Evolutionary conservation across 37 sponge, comb jelly and placozoan genomes (phyloP), one percentile per base, ranked within the genome.

Genomic region (Cliona cf. orientalis): DNA sequence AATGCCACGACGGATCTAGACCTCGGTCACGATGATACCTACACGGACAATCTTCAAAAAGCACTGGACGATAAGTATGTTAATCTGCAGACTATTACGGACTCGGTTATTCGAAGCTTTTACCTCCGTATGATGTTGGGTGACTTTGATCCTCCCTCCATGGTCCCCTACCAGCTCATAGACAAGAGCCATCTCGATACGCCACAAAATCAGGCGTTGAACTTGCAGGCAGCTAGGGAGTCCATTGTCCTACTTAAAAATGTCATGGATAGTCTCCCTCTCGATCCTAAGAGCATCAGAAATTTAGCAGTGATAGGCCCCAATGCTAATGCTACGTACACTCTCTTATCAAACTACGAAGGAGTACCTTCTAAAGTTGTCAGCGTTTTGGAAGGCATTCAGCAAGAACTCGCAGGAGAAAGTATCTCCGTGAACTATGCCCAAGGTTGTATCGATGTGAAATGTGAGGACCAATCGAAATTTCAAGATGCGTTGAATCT

Each of bases 1-100:
- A 83, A 91, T 66, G 88, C 92, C 29, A 53, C 79, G 17, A 91
- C 88, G 5, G 92, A 91, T 36, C 49, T 91, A 0, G 92, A 91
- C 46, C 40, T 91, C 33, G 92, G 92, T 9, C 62, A 70, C 74
- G 88, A 91, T 83, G 45, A 35, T 19, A 42, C 87, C 0, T 87
- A 91, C 53, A 32, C 79, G 0, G 22, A 78, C 1, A 77, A 87
- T 37, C 83, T 91, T 42, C 64, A n/a, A 1, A 37, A 46, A 29
- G 84, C 88, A 26, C 3, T 91, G 3, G 32, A 58, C 0, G 62
- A 87, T 33, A 28, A 36, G 1, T 11, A 74, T 26, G 88, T 91
- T 7, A 11, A 29, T 22, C 14, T 56, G 4, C 73, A 58, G 7
- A 62, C 84, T 33, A 81, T 91, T 33, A 22, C 2, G n/a, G 69